Evolutionary conservation across 2,113 vertebrate genomes (phyloP), one percentile per base, ranked within the genome.

Genomic region (Sphaerodactylus townsendi): DNA sequence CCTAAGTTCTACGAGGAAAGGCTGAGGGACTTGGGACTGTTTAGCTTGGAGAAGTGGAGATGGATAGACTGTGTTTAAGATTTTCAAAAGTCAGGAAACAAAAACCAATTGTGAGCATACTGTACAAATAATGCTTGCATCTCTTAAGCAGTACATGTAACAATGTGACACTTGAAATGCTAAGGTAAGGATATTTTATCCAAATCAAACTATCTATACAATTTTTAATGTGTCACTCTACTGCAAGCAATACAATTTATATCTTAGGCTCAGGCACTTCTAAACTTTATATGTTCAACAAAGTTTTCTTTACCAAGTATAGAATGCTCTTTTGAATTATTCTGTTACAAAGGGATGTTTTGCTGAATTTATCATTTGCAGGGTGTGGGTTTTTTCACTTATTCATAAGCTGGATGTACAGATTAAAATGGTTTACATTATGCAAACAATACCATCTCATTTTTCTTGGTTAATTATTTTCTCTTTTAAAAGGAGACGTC

Each of bases 401-500:
- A 81, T 46, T 1, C 13, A 79, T 72, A 78, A 72, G 15, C 41
- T 71, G 35, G 4, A 62, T 25, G 41, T 76, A 3, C n/a, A 23
- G 44, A n/a, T 79, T 15, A 70, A 84, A 62, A 77, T 77, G 59
- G 68, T 10, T 73, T 79, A 81, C 71, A 81, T 66, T 87, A 79
- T 79, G 17, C n/a, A 86, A 39, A 15, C 14, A 35, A 59, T 77
- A 14, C 4, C 62, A 82, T 86, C 81, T 86, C 0, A 39, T 88
- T 89, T 84, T 50, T 37, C 6, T 44, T 48, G 66, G 9, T 77
- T 68, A 48, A 68, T 69, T 80, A 50, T 80, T 70, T 84, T 77
- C 84, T 79, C 79, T 71, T 86, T 85, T 69, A 69, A 82, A 87
- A 71, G 77, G 46, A 50, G 8, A 84, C 39, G 44, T 14, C 78